phyloP scores from a whole-genome alignment of 2,113 vertebrate species.

The Taurulus bubalis region DNA sequence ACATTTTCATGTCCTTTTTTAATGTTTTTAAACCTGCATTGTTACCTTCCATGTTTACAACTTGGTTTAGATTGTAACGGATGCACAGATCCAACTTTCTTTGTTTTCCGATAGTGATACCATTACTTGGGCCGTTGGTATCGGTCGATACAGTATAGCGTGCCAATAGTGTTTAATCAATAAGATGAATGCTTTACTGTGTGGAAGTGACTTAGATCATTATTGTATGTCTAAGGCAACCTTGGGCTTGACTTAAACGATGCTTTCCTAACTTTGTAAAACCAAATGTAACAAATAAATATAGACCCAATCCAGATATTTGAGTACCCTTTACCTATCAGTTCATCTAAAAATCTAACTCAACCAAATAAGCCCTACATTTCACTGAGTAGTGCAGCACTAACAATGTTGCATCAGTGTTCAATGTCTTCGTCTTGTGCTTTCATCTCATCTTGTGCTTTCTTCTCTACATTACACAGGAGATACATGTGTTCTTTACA shows the following conservation, averaged over 20 bases:
- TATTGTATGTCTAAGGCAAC: background rate
- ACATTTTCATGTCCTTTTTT: background rate
- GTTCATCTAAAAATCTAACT: background rate
- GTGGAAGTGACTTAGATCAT: background rate
- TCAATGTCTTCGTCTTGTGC: background rate
- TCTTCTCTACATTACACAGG: background rate
- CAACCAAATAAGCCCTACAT: background rate
- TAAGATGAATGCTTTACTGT: background rate
- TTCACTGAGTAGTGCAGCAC: background rate
- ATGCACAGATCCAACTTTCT: too few relatives aligned
- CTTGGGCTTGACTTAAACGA: background rate
- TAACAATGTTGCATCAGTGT: background rate
- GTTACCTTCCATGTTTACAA: background rate
- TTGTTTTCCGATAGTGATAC: too few relatives aligned
- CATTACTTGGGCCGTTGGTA: too few relatives aligned
- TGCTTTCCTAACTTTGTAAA: background rate
- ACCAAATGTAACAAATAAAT: background rate
- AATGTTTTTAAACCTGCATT: background rate
- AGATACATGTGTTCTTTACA: background rate
- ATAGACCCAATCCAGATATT: too few relatives aligned
- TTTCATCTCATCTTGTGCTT: background rate
- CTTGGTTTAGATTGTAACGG: background rate
- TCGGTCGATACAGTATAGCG: too few relatives aligned
- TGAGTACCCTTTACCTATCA: background rate
- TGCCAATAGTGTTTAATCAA: too few relatives aligned